Conservation (phyloP, 2,113 vertebrate species). For the Lophura nycthemera region DNA sequence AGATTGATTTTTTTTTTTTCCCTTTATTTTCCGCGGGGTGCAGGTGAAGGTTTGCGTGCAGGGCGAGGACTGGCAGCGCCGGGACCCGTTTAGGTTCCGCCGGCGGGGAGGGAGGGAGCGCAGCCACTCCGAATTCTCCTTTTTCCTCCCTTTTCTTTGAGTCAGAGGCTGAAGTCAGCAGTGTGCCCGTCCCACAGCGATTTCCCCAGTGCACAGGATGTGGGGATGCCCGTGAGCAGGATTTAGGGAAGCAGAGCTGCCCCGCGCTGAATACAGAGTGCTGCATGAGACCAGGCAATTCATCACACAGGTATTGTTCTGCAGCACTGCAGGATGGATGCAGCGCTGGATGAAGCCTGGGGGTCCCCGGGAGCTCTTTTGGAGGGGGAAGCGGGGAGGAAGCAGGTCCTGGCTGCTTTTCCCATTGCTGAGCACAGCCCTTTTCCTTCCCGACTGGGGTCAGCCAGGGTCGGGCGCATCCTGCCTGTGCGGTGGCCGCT, state of each 20-base stretch:
- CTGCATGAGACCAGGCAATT: neutral
- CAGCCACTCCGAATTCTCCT: neutral
- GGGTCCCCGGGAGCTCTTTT: neutral
- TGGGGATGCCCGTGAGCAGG: rapidly evolving
- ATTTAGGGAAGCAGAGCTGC: neutral
- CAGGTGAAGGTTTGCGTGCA: neutral
- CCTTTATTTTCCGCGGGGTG: neutral
- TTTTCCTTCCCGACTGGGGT: slow-evolving; percentile 40
- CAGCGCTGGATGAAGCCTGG: neutral
- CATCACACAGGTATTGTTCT: slow-evolving; percentile 7
- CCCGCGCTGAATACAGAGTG: rapidly evolving
- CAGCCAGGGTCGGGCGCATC: neutral
- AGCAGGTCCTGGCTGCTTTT: neutral
- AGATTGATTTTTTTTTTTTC: neutral
- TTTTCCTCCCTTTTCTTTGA: neutral
- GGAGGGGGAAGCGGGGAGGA: neutral
- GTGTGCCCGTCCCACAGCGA: neutral
- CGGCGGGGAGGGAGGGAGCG: neutral
- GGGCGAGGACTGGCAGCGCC: neutral
- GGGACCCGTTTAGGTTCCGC: neutral
- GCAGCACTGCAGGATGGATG: neutral
- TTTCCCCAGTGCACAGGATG: neutral
- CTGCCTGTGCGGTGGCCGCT: neutral
- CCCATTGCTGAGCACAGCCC: slow-evolving; percentile 11
- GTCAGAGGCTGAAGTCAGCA: slow-evolving; percentile 47